Base-by-base conservation (phyloP, 2,888 invertebrate genomes). In the Lasioglossum marginatum region DNA sequence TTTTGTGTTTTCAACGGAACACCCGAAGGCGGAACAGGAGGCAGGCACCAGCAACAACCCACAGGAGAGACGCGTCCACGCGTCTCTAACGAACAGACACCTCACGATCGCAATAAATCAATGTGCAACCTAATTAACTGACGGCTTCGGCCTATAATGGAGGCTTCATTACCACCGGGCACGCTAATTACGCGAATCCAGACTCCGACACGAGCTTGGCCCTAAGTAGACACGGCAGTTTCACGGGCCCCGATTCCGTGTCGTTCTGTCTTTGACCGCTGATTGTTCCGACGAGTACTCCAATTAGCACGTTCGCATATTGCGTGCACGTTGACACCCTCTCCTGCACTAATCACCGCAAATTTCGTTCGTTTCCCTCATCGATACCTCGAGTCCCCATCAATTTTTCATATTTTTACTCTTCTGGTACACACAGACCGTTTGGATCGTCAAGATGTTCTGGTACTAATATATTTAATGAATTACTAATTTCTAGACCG, bases 41-140 rank as follows among this genome's bases (percentile, higher is more conserved):
- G 52, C 52, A 52, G 52, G 52, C 52, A 23, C 10, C 52, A 3
- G 10, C 52, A 52, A 10, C 52, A n/a, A n/a, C 52, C n/a, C 52
- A n/a, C 23, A n/a, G 52, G 27, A 27, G 57, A 57, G 57, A 14
- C 57, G 84, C 73, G 80, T 75, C 77, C 83, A 81, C 77, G 82
- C 83, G 81, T 72, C 81, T 77, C 81, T 76, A 78, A 85, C 85
- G 57, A 79, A 75, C 82, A 81, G 82, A 82, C 89, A 89, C 88
- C 89, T 85, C 87, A 78, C 86, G 85, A 91, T 91, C 34, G 92
- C 88, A 89, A 94, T 94, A 93, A 94, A 94, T 94, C 93, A 94
- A 91, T 88, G 87, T 71, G 91, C 92, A 92, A 92, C 92, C 92
- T 94, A 93, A 94, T 94, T 94, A 94, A 92, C 92, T 90, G 91